Evolutionary conservation across 2,113 vertebrate genomes (phyloP).

Genomic region (Aspiorhynchus laticeps): DNA sequence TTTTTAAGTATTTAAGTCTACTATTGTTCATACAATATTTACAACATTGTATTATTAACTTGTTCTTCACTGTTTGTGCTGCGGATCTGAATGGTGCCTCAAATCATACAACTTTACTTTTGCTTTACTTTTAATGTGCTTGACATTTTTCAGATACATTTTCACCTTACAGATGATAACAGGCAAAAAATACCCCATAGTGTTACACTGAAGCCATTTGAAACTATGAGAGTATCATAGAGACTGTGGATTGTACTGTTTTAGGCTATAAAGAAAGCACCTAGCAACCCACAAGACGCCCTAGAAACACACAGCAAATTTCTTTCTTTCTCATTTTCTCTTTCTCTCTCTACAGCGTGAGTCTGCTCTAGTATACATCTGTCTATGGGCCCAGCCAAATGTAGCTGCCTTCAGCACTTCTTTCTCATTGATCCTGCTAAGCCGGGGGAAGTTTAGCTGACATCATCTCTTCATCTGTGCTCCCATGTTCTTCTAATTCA

Average conservation of each 20-base stretch:
- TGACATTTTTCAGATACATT: background rate
- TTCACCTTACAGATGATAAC: background rate
- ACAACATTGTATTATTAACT: background rate
- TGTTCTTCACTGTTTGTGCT: background rate
- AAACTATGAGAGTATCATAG: background rate
- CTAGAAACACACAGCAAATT: background rate
- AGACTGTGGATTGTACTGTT: background rate
- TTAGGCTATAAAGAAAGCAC: background rate
- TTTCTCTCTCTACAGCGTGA: conserved; percentile 30
- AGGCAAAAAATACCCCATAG: background rate
- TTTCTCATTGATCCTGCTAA: conserved; percentile 71
- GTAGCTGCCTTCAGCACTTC: conserved; percentile 74
- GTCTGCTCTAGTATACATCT: conserved; percentile 20
- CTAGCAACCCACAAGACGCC: background rate
- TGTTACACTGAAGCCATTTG: background rate
- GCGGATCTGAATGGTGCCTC: background rate
- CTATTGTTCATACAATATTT: background rate
- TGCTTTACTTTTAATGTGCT: background rate
- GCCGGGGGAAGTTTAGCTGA: conserved; percentile 68
- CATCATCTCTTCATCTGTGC: conserved; percentile 67
- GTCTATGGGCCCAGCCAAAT: conserved; percentile 51
- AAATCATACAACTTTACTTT: background rate
- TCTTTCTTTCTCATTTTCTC: conserved; percentile 8
- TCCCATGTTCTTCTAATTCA: conserved; percentile 63
- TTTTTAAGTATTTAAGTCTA: background rate